Evolutionary conservation across 1,140 invertebrate species (phyloP).

Genomic region (Drosophila tsacasi): DNA sequence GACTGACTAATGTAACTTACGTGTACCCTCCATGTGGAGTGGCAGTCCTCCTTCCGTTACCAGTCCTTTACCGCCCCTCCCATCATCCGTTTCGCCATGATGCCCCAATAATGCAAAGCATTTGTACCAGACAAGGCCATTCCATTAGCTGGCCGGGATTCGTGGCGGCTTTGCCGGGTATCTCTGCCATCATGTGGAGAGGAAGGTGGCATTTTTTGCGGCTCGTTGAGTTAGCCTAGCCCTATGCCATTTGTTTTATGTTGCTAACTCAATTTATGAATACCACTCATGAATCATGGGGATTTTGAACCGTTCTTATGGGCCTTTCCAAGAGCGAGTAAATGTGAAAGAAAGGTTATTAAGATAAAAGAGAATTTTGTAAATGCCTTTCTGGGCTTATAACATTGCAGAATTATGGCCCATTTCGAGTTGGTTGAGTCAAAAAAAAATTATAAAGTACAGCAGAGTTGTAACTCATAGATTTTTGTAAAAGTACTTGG

Average conservation of each 20-base stretch:
- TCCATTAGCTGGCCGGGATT: slow-evolving; percentile 46
- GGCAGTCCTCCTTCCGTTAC: neutral
- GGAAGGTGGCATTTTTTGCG: slow-evolving; percentile 63
- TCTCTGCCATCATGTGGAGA: slow-evolving; percentile 20
- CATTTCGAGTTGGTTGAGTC: slow-evolving; percentile 1
- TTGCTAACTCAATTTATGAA: slow-evolving; percentile 74
- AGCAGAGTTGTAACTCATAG: too few species aligned
- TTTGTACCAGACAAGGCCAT: slow-evolving; percentile 66
- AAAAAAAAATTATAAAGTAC: slow-evolving; percentile 3
- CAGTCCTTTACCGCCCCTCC: neutral
- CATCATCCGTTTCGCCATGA: slow-evolving; percentile 21
- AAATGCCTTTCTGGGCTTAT: slow-evolving; percentile 16
- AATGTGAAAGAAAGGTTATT: slow-evolving; percentile 23
- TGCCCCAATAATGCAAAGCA: slow-evolving; percentile 76
- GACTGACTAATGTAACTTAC: slow-evolving; percentile 79
- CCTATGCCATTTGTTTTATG: slow-evolving; percentile 72
- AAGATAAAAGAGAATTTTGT: slow-evolving; percentile 36
- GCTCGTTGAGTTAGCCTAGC: slow-evolving; percentile 64
- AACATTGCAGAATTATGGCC: slow-evolving; percentile 2
- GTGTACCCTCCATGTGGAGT: slow-evolving; percentile 45
- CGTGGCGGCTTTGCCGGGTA: slow-evolving; percentile 6
- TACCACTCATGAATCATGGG: slow-evolving; percentile 40
- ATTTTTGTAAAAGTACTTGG: neutral
- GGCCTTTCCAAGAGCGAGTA: neutral
- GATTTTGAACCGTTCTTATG: slow-evolving; percentile 20